Percentiles rank a stretch among this genome's conserved stretches.
Evolutionary conservation across 92 coral and sea anemone genomes (phyloP).

Genomic region (Pocillopora meandrina): DNA sequence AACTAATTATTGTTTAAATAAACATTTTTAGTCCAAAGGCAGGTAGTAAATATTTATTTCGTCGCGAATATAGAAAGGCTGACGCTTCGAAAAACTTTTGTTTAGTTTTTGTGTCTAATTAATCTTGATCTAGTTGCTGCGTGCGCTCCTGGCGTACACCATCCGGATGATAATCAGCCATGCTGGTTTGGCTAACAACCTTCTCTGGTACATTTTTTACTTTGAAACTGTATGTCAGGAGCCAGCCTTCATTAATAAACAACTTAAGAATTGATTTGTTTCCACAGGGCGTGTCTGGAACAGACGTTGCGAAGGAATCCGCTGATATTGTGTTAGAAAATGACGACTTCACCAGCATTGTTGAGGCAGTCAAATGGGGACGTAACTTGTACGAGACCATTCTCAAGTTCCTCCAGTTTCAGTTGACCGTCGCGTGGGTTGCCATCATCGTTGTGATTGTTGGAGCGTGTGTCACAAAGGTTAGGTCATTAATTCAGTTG

Average conservation of each 20-base stretch:
- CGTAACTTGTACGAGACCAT: constrained; percentile 82
- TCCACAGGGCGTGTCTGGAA: constrained; percentile 75
- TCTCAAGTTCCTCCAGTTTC: constrained; percentile 87
- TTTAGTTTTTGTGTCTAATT: too few relatives aligned
- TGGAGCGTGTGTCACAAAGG: constrained; percentile 67
- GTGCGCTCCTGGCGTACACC: too few relatives aligned
- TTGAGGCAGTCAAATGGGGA: constrained; percentile 84
- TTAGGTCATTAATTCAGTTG: not conserved
- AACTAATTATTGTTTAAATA: too few relatives aligned
- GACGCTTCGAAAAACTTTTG: too few relatives aligned
- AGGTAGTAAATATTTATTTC: too few relatives aligned
- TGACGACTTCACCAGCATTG: constrained; percentile 72
- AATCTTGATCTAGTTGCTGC: too few relatives aligned
- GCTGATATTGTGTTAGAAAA: constrained; percentile 72
- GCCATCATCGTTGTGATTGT: constrained; percentile 72
- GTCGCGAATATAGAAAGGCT: too few relatives aligned
- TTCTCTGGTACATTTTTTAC: too few relatives aligned
- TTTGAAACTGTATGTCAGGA: too few relatives aligned
- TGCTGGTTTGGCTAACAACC: too few relatives aligned
- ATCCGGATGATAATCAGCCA: too few relatives aligned
- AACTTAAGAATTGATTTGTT: not conserved
- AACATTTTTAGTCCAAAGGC: too few relatives aligned
- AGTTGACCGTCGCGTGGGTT: constrained; percentile 88
- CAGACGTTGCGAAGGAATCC: constrained; percentile 85
- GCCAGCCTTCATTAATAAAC: not conserved